Conservation (phyloP, 2,888 invertebrate genomes). For the Chymomyza fuscimana region DNA sequence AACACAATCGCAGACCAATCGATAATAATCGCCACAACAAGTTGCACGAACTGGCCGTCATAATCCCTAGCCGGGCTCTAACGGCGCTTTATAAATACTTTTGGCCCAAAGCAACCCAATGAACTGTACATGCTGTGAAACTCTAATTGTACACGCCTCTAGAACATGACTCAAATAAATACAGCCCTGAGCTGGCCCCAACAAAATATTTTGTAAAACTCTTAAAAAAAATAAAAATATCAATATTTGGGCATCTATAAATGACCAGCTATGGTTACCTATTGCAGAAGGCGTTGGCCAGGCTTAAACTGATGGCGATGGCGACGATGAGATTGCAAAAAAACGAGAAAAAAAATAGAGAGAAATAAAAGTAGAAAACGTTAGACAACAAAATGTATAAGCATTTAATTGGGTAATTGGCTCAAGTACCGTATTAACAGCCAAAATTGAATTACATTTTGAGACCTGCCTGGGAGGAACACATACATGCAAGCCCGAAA, state of each 20-base stretch:
- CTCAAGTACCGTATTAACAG: conserved; percentile 69
- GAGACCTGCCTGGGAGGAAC: conserved; percentile 19
- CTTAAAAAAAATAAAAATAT: conserved; percentile 43
- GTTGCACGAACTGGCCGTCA: conserved; percentile 38
- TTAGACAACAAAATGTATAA: conserved; percentile 36
- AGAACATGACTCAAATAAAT: conserved; percentile 70
- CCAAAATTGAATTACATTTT: conserved; percentile 59
- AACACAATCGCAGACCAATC: conserved; percentile 31
- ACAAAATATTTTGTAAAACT: conserved; percentile 19
- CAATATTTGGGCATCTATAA: conserved; percentile 68
- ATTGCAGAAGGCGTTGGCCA: conserved; percentile 34
- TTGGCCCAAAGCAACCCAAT: background rate
- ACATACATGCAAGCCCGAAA: conserved; percentile 7
- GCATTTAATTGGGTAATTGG: conserved; percentile 74
- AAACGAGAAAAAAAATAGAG: conserved; percentile 25
- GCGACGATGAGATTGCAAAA: conserved; percentile 69
- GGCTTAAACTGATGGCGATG: conserved; percentile 20
- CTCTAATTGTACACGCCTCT: conserved; percentile 72
- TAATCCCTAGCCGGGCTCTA: conserved; percentile 66
- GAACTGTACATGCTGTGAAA: conserved; percentile 33
- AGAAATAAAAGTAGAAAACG: conserved; percentile 1
- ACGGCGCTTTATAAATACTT: conserved; percentile 40
- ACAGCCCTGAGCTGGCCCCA: conserved; percentile 51
- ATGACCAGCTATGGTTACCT: background rate
- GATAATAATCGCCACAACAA: conserved; percentile 66